These are phyloP conservation scores for Glareola pratincola DNA, from an alignment of 2,113 vertebrate species.

Conservation along the genomic window DNA sequence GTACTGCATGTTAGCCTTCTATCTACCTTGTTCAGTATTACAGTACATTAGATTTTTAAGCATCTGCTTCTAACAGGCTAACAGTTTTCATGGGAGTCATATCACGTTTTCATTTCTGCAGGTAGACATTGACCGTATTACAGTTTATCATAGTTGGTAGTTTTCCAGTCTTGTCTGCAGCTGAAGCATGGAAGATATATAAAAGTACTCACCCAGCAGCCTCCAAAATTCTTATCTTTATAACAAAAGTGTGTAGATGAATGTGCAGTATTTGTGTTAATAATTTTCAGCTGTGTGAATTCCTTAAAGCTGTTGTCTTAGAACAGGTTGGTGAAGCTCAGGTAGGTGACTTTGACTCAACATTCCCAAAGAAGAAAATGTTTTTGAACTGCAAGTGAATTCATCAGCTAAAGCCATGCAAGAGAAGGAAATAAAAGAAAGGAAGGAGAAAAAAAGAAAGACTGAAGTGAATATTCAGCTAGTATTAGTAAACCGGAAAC, in stretches of 20 bases:
- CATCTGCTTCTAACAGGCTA: not conserved
- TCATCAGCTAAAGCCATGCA: not conserved
- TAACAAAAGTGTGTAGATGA: not conserved
- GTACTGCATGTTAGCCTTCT: not conserved
- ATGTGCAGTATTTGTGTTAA: not conserved
- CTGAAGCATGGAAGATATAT: not conserved
- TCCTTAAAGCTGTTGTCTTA: not conserved
- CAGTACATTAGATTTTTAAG: not conserved
- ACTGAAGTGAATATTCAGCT: not conserved
- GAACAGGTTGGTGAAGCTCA: not conserved
- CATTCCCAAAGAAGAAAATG: not conserved
- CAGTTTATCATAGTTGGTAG: not conserved
- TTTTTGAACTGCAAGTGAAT: not conserved
- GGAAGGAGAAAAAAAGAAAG: not conserved
- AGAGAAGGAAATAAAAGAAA: not conserved
- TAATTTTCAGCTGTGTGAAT: not conserved
- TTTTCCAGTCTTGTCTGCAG: not conserved
- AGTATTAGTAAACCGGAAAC: not conserved
- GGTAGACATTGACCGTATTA: not conserved
- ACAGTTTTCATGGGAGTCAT: not conserved
- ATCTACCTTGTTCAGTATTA: not conserved
- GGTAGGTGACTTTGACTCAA: not conserved
- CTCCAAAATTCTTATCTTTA: not conserved
- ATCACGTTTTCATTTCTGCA: not conserved
- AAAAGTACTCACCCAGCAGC: not conserved